Conservation (phyloP, 2,888 invertebrate genomes). For the Trissonchulus latispiculum region DNA sequence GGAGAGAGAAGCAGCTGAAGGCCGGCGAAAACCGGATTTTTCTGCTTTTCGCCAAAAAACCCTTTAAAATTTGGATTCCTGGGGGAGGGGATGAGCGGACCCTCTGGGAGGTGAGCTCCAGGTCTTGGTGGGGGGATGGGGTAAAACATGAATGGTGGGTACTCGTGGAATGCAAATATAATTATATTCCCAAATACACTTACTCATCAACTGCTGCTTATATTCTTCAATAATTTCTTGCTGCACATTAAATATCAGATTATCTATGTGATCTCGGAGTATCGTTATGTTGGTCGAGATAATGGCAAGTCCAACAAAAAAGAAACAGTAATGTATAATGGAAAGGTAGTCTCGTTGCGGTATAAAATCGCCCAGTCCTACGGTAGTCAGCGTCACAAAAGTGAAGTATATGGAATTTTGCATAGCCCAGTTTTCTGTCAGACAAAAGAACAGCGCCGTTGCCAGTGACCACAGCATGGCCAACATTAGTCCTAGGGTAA, state of each 20-base stretch:
- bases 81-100: too few relatives aligned
- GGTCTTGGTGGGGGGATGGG: too few relatives aligned
- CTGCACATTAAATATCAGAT: neutral
- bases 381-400: slow-evolving; percentile 3
- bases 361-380: slow-evolving; percentile 9
- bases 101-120: too few relatives aligned
- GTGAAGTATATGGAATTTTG: neutral
- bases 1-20: too few relatives aligned
- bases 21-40: too few relatives aligned
- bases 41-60: too few relatives aligned
- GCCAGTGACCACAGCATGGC: neutral
- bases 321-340: neutral
- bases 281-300: slow-evolving; percentile 3
- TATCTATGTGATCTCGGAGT: neutral
- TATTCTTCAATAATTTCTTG: neutral
- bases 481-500: neutral
- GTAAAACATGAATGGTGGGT: too few relatives aligned
- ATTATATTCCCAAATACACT: too few relatives aligned
- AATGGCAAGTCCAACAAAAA: slow-evolving; percentile 1
- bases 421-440: neutral
- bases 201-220: slow-evolving; percentile 8
- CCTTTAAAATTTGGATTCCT: too few relatives aligned
- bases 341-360: neutral
- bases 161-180: too few relatives aligned
- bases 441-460: neutral